phyloP scores from a whole-genome alignment of 2,888 invertebrate species.

The Pogonocherus hispidulus region DNA sequence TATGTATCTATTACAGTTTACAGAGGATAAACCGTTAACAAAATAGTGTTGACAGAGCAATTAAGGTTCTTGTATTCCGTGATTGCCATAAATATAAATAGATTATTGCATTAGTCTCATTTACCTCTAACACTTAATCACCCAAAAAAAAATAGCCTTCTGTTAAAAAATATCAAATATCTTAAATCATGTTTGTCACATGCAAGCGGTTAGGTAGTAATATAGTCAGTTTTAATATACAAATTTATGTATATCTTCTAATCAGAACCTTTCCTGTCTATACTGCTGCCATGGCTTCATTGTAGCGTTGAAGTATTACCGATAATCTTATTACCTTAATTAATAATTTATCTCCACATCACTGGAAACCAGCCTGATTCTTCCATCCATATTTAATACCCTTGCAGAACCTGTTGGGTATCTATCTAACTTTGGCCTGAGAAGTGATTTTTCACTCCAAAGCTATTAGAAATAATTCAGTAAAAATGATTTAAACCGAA shows the following conservation, averaged over 20 bases:
- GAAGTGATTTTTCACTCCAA: conserved; percentile 10
- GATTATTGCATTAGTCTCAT: conserved; percentile 1
- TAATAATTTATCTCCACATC: conserved; percentile 37
- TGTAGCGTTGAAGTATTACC: conserved; percentile 32
- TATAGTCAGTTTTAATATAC: conserved; percentile 23
- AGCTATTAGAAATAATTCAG: conserved; percentile 14
- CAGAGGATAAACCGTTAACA: not conserved
- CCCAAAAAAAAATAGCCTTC: not conserved
- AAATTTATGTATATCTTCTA: conserved; percentile 29
- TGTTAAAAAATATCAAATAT: conserved; percentile 8
- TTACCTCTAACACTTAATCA: conserved; percentile 1
- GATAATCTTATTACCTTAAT: conserved; percentile 41
- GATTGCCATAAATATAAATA: not conserved
- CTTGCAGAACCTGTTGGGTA: conserved; percentile 38
- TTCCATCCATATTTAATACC: conserved; percentile 35
- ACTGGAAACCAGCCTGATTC: conserved; percentile 13
- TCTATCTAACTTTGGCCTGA: conserved; percentile 10
- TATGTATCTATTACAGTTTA: not conserved
- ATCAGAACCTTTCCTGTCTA: conserved; percentile 27
- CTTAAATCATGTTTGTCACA: conserved; percentile 20
- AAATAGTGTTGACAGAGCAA: conserved; percentile 15
- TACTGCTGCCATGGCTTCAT: conserved; percentile 26
- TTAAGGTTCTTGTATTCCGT: not conserved
- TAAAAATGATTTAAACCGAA: conserved; percentile 6
- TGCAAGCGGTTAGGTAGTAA: conserved; percentile 9